Evolutionary conservation across 1,140 invertebrate species (phyloP).

Genomic region (Sminthurinus signatus): DNA sequence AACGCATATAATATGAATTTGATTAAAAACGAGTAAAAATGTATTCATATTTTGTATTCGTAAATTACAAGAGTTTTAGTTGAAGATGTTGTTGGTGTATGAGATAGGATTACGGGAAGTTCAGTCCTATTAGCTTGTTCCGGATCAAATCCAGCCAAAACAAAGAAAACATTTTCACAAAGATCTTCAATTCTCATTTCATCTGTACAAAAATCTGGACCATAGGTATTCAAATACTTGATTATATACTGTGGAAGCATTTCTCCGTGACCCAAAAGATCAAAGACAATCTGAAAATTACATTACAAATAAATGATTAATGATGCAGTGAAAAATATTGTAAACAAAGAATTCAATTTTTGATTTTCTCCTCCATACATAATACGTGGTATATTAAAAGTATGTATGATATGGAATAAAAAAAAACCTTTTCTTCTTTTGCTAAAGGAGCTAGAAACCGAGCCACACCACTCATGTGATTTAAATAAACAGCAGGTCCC

Average conservation of each 20-base stretch:
- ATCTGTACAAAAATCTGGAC: conserved; percentile 17
- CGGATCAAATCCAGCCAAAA: conserved; percentile 46
- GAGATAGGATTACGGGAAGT: conserved; percentile 49
- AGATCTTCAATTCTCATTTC: conserved; percentile 39
- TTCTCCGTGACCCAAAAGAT: conserved; percentile 18
- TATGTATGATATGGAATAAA: too few species aligned
- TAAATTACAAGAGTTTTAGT: conserved; percentile 46
- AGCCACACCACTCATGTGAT: conserved; percentile 49
- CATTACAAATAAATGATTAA: too few species aligned
- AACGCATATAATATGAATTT: too few species aligned
- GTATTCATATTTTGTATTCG: too few species aligned
- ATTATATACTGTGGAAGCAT: conserved; percentile 19
- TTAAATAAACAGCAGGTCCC: conserved; percentile 59
- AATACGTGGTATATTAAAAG: too few species aligned
- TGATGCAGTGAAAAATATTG: too few species aligned
- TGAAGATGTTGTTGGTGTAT: conserved; percentile 54
- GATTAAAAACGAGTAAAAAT: too few species aligned
- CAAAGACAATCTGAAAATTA: conserved; percentile 16
- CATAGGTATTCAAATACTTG: conserved; percentile 13
- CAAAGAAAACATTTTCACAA: conserved; percentile 44
- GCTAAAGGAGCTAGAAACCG: conserved; percentile 45
- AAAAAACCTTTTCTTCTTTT: conserved; percentile 37
- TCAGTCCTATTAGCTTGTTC: conserved; percentile 47
- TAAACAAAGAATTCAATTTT: too few species aligned
- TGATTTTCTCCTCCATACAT: too few species aligned